Conservation (phyloP, 1,140 invertebrate species). For the Leucophenga varia region DNA sequence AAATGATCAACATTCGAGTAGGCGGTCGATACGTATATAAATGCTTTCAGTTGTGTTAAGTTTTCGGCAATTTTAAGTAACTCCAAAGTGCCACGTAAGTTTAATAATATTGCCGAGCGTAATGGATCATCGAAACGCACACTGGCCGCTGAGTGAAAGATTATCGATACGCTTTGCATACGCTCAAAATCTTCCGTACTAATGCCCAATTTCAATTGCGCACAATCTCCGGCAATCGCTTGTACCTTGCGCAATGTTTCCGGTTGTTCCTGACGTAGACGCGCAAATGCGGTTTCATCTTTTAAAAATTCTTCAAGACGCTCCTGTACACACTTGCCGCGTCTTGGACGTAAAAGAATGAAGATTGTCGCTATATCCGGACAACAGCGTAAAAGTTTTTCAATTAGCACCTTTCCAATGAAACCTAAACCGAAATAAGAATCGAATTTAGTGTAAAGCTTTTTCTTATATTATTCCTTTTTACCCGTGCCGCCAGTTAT, state of each 20-base stretch:
- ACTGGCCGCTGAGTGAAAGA: constrained; percentile 93
- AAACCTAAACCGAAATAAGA: constrained; percentile 63
- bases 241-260: constrained; percentile 70
- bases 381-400: constrained; percentile 79
- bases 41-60: neutral
- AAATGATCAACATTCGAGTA: neutral
- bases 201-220: constrained; percentile 64
- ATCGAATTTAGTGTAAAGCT: neutral
- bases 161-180: constrained; percentile 71
- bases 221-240: constrained; percentile 77
- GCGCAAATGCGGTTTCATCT: constrained; percentile 59
- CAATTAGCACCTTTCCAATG: constrained; percentile 83
- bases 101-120: neutral
- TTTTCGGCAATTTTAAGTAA: neutral
- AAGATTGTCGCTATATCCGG: constrained; percentile 72
- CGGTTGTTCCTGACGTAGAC: constrained; percentile 55
- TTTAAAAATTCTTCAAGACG: constrained; percentile 65
- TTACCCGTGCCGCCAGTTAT: constrained; percentile 67
- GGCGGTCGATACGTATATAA: neutral
- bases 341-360: constrained; percentile 76
- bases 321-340: constrained; percentile 66
- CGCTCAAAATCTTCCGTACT: constrained; percentile 22
- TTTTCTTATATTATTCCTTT: no score
- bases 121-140: constrained; percentile 58
- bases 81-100: neutral